Evolutionary conservation across 2,888 invertebrate genomes (phyloP), one percentile per base, ranked within the genome.

Genomic region (Epinotia brunnichana): DNA sequence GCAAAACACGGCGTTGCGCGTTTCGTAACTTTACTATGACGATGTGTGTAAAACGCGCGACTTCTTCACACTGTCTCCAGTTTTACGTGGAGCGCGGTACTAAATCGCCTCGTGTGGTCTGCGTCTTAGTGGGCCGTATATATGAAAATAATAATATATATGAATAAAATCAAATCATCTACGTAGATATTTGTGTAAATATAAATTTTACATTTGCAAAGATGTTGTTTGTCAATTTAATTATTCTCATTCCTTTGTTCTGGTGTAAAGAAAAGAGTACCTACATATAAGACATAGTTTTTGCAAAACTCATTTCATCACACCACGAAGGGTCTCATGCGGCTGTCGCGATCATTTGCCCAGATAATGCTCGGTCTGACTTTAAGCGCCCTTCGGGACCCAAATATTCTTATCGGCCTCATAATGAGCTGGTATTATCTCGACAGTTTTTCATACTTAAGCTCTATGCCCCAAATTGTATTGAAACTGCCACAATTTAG

Each of bases 281-380:
- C 35, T 54, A 19, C 24, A 48, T 35, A 35, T 2, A 41, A n/a
- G 19, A 21, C 3, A 54, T 41, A 53, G 15, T 21, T 21, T 41
- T 56, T 21, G 54, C 9, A 15, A 41, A 54, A 21, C 21, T 54
- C 63, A 19, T 64, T 41, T 56, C 21, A 21, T 24, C 35, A 24
- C 15, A 64, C 41, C n/a, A 41, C 66, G n/a, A 51, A 56, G 64
- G 64, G 39, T n/a, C 15, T 41, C 19, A 21, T 15, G 17, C 48
- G 48, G 41, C 41, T n/a, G 21, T 21, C n/a, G 54, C 54, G 15
- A 24, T 62, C 35, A 35, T 63, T 68, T n/a, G 39, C 62, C 41
- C 44, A 57, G 69, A 63, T 73, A 63, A 63, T 73, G 57, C 61
- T 44, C 57, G 51, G 73, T 59, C 63, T 73, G 73, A 63, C 63